Conservation (phyloP, 2,113 vertebrate species). For the Gallinago paraguaiae region DNA sequence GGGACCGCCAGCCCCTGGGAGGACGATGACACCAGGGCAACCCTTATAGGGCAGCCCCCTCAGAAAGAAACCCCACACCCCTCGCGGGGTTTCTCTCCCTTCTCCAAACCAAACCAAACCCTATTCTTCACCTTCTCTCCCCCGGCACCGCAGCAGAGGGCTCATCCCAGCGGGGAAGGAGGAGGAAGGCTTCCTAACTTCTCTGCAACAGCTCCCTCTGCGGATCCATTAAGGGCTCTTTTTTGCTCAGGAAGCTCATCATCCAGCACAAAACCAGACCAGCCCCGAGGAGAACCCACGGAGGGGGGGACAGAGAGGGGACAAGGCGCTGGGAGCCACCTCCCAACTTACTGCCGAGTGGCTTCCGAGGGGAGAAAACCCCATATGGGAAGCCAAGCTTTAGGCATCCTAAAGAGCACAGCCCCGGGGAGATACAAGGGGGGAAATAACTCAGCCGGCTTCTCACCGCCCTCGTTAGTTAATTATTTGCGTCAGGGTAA, state of each 20-base stretch:
- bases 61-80: background rate
- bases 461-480: background rate
- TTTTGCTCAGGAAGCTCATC: background rate
- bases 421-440: fast-evolving
- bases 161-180: background rate
- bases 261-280: background rate
- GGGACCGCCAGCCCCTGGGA: background rate
- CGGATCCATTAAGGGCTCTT: background rate
- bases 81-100: background rate
- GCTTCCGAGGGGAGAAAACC: background rate
- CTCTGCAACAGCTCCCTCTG: background rate
- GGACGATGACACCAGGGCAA: fast-evolving
- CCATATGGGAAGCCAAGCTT: background rate
- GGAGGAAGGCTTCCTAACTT: background rate
- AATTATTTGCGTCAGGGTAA: background rate
- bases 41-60: too few relatives aligned
- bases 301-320: background rate
- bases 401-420: too few relatives aligned
- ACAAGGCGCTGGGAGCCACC: background rate
- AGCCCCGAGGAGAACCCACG: background rate
- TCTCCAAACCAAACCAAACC: background rate
- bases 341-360: background rate
- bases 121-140: background rate
- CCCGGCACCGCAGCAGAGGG: fast-evolving
- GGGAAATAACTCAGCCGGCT: background rate